Percentiles rank a stretch among this genome's conserved stretches.
Conservation (phyloP, 1,140 invertebrate genomes). For the Drosophila simulans region DNA sequence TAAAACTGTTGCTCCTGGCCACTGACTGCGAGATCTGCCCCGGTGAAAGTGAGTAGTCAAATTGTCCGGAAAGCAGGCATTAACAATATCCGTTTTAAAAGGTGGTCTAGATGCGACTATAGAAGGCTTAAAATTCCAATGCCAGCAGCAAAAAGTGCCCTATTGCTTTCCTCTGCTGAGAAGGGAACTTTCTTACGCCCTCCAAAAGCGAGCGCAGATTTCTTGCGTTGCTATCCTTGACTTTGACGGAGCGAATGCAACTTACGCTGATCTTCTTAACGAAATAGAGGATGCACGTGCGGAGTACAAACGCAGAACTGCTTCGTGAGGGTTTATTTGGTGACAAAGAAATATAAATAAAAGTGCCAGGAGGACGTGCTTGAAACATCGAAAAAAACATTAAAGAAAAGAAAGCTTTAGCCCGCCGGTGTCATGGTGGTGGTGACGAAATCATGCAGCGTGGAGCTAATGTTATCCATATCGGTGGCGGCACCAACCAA, state of each 20-base stretch:
- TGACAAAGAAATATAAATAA: slow-evolving; percentile 23
- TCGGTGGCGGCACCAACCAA: slow-evolving; percentile 63
- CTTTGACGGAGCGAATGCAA: slow-evolving; percentile 72
- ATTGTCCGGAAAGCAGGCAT: neutral
- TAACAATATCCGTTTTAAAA: slow-evolving; percentile 4
- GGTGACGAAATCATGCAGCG: slow-evolving; percentile 43
- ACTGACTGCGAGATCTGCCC: slow-evolving; percentile 85
- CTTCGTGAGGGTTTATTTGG: slow-evolving; percentile 58
- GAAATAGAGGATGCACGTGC: slow-evolving; percentile 51
- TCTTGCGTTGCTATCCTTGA: slow-evolving; percentile 76
- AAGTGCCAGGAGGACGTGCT: slow-evolving; percentile 53
- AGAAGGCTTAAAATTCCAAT: slow-evolving; percentile 57
- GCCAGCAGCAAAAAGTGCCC: slow-evolving; percentile 61
- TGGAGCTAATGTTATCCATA: slow-evolving; percentile 51
- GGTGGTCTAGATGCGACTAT: slow-evolving; percentile 69
- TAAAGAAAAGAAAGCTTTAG: slow-evolving; percentile 12
- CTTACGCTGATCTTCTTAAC: slow-evolving; percentile 45
- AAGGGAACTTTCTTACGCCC: slow-evolving; percentile 63
- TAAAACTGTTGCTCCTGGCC: slow-evolving; percentile 87
- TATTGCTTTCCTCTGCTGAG: slow-evolving; percentile 70
- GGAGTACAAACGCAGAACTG: slow-evolving; percentile 50
- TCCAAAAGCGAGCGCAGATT: slow-evolving; percentile 73
- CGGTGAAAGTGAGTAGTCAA: slow-evolving; percentile 31
- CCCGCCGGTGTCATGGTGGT: slow-evolving; percentile 58
- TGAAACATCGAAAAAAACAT: slow-evolving; percentile 3